Percentiles rank a stretch among this genome's conserved stretches.
phyloP scores from a whole-genome alignment of 2,888 invertebrate species.

The Pseudococcus viburni region DNA sequence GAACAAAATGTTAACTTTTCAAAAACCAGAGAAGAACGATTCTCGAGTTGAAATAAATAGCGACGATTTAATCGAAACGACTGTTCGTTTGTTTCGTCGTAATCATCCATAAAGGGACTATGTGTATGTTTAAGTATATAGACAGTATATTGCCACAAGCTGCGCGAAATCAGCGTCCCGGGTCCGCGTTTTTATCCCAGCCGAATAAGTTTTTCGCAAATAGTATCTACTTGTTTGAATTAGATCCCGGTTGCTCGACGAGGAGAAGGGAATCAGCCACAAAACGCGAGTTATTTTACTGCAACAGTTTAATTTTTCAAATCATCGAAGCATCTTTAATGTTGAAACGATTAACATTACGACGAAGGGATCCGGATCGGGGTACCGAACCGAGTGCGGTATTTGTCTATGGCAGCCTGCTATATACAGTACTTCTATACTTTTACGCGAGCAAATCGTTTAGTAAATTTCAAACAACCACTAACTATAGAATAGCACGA shows the following conservation, averaged over 20 bases:
- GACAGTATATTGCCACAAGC: conserved; percentile 18
- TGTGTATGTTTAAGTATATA: too few species aligned
- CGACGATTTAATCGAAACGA: conserved; percentile 57
- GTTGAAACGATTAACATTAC: conserved; percentile 20
- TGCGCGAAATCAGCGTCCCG: conserved; percentile 18
- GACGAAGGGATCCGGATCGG: not conserved
- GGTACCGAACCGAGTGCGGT: not conserved
- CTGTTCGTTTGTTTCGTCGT: conserved; percentile 45
- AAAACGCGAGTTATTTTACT: not conserved
- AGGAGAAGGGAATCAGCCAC: not conserved
- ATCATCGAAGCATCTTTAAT: conserved; percentile 45
- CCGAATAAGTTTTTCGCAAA: conserved; percentile 40
- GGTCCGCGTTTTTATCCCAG: conserved; percentile 8
- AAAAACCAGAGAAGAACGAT: conserved; percentile 2
- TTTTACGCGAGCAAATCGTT: not conserved
- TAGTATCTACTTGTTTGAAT: conserved; percentile 48
- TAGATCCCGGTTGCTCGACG: not conserved
- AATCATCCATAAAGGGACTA: conserved; percentile 41
- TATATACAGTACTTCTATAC: not conserved
- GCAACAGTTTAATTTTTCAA: conserved; percentile 55
- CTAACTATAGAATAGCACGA: not conserved
- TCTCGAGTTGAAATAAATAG: conserved; percentile 51
- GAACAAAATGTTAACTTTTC: conserved; percentile 40
- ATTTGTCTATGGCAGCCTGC: not conserved
- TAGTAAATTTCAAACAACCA: not conserved